A percentile compares a stretch with the other conserved stretches of the same genome.
Evolutionary conservation across 2,888 invertebrate genomes (phyloP).

Genomic region (Plutella xylostella): DNA sequence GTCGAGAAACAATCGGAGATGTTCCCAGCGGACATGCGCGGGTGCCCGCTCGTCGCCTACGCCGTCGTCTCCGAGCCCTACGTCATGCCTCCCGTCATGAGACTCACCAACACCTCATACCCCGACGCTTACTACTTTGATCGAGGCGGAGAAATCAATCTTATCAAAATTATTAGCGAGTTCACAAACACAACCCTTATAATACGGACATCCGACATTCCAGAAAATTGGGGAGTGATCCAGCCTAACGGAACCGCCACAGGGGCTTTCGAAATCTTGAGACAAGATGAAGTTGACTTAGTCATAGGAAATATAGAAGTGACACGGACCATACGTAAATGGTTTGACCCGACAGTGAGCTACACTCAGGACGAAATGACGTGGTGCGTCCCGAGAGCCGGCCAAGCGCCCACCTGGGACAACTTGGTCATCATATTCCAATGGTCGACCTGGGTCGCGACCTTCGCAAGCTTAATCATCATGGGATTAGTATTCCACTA

Average conservation of each 20-base stretch:
- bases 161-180: slow-evolving; percentile 55
- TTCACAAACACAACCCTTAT: slow-evolving; percentile 58
- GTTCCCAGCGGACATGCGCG: slow-evolving; percentile 50
- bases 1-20: slow-evolving; percentile 37
- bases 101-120: slow-evolving; percentile 30
- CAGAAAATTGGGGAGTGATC: slow-evolving; percentile 55
- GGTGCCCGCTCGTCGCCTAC: slow-evolving; percentile 53
- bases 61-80: slow-evolving; percentile 59
- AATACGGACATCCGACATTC: slow-evolving; percentile 39
- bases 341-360: slow-evolving; percentile 57
- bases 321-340: slow-evolving; percentile 47
- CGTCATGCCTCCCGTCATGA: slow-evolving; percentile 48
- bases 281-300: slow-evolving; percentile 43
- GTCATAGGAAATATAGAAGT: slow-evolving; percentile 62
- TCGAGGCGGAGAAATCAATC: slow-evolving; percentile 54
- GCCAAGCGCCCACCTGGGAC: slow-evolving; percentile 53
- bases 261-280: slow-evolving; percentile 42
- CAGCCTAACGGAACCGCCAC: slow-evolving; percentile 43
- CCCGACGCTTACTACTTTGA: slow-evolving; percentile 45
- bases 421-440: slow-evolving; percentile 60
- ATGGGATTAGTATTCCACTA: slow-evolving; percentile 52
- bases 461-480: slow-evolving; percentile 37
- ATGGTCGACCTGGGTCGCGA: slow-evolving; percentile 56
- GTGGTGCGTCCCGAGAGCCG: slow-evolving; percentile 55
- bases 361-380: slow-evolving; percentile 65